Percentiles rank a stretch among this genome's conserved stretches.
phyloP scores from a whole-genome alignment of 2,797 vertebrate genomes.

The Hyperoplus lanceolatus region DNA sequence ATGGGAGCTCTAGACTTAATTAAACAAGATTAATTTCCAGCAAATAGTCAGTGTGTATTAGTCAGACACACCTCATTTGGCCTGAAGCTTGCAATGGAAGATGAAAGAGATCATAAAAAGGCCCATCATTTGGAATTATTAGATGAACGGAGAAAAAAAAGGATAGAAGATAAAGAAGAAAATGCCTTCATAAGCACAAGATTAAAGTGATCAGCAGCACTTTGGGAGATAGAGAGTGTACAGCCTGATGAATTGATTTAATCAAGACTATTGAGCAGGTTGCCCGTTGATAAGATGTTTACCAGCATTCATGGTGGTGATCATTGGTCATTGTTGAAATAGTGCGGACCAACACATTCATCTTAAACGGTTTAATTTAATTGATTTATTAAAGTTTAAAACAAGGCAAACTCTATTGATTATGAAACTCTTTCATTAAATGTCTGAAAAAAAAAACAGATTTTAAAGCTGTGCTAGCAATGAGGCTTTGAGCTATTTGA shows the following conservation, averaged over 20 bases:
- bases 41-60: slow-evolving; percentile 13
- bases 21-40: slow-evolving; percentile 21
- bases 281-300: not conserved
- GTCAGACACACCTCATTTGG: slow-evolving; percentile 11
- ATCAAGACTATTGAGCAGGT: not conserved
- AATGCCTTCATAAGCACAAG: not conserved
- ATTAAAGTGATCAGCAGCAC: not conserved
- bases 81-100: slow-evolving; percentile 16
- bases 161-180: not conserved
- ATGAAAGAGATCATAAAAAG: slow-evolving; percentile 17
- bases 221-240: not conserved
- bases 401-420: not conserved
- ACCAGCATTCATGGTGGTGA: not conserved
- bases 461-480: not conserved
- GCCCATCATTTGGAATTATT: not conserved
- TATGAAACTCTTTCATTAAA: not conserved
- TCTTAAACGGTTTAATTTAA: not conserved
- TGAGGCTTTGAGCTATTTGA: not conserved
- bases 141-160: not conserved
- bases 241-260: not conserved
- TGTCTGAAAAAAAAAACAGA: not conserved
- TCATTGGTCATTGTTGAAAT: not conserved
- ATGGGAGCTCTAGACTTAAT: slow-evolving; percentile 1
- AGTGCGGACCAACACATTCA: not conserved
- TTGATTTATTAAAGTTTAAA: not conserved